Percentiles rank a stretch among this genome's conserved stretches.
Conservation (phyloP, 2,797 vertebrate genomes). For the Danio aesculapii region DNA sequence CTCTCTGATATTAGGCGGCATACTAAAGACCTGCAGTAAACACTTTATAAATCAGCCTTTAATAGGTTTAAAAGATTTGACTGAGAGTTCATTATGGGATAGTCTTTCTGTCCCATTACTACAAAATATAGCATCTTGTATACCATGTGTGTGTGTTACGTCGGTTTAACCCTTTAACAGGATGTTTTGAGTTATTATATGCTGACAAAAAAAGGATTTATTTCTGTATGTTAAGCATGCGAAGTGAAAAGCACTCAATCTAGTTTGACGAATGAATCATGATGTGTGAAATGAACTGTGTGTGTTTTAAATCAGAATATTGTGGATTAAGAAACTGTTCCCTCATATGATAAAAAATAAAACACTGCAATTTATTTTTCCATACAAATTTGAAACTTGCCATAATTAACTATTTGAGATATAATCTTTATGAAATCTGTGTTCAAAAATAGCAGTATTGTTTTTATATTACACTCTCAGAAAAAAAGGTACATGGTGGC, state of each 20-base stretch:
- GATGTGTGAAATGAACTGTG: too few species aligned
- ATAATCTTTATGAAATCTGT: neutral
- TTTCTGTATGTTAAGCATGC: neutral
- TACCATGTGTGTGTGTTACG: neutral
- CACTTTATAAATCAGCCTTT: conserved; percentile 59
- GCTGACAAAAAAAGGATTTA: neutral
- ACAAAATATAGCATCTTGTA: neutral
- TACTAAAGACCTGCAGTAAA: conserved; percentile 55
- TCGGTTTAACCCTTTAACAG: neutral
- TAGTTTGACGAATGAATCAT: too few species aligned
- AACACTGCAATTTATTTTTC: too few species aligned
- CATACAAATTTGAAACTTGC: too few species aligned
- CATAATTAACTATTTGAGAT: too few species aligned
- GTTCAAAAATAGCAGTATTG: neutral
- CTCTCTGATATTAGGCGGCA: conserved; percentile 50
- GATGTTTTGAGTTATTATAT: neutral
- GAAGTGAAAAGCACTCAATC: neutral
- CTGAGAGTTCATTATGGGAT: conserved; percentile 45
- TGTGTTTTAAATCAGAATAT: too few species aligned
- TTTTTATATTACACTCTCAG: neutral
- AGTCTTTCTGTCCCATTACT: conserved; percentile 19
- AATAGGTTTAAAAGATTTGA: conserved; percentile 32
- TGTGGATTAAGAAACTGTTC: too few species aligned
- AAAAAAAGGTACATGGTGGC: too few species aligned
- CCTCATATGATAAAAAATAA: too few species aligned